These are phyloP conservation scores for Polylopha cassiicola DNA, from an alignment of 2,888 invertebrate genomes.

Conservation along the genomic window DNA sequence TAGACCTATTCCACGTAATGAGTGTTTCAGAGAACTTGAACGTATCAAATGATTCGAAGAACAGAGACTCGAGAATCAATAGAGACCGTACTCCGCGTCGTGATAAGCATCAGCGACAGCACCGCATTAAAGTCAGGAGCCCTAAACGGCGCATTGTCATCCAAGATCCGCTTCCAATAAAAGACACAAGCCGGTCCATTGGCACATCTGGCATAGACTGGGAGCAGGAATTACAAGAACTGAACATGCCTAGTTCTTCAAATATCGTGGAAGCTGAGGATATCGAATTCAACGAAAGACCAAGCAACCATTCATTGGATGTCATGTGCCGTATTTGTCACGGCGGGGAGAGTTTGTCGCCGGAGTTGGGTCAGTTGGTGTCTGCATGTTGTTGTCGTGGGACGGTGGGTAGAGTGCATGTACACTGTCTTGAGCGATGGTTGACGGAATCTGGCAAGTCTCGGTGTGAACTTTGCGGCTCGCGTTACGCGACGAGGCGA, in stretches of 20 bases:
- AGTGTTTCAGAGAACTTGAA: slow-evolving; percentile 19
- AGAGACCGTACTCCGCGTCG: slow-evolving; percentile 34
- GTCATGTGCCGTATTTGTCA: slow-evolving; percentile 72
- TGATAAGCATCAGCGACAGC: slow-evolving; percentile 47
- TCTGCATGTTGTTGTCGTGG: slow-evolving; percentile 76
- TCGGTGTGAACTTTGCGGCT: slow-evolving; percentile 84
- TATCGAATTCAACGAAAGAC: slow-evolving; percentile 37
- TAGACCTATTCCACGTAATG: slow-evolving; percentile 37
- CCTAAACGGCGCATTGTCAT: slow-evolving; percentile 44
- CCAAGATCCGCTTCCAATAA: slow-evolving; percentile 30
- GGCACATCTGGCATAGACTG: slow-evolving; percentile 43
- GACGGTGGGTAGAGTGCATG: slow-evolving; percentile 84
- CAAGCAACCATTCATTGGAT: slow-evolving; percentile 51
- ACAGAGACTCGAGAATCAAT: too few relatives aligned
- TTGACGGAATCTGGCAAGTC: slow-evolving; percentile 83
- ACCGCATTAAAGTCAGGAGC: slow-evolving; percentile 60
- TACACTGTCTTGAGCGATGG: slow-evolving; percentile 86
- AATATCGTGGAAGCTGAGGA: slow-evolving; percentile 27
- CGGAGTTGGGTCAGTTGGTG: slow-evolving; percentile 55
- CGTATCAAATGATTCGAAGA: slow-evolving; percentile 23
- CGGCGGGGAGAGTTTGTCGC: slow-evolving; percentile 49
- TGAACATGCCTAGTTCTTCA: slow-evolving; percentile 24
- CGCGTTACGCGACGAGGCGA: slow-evolving; percentile 79
- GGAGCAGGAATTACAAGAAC: slow-evolving; percentile 36
- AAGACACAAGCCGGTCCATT: slow-evolving; percentile 28